Conservation (phyloP, 2,888 invertebrate species). For the Troides aeacus region DNA sequence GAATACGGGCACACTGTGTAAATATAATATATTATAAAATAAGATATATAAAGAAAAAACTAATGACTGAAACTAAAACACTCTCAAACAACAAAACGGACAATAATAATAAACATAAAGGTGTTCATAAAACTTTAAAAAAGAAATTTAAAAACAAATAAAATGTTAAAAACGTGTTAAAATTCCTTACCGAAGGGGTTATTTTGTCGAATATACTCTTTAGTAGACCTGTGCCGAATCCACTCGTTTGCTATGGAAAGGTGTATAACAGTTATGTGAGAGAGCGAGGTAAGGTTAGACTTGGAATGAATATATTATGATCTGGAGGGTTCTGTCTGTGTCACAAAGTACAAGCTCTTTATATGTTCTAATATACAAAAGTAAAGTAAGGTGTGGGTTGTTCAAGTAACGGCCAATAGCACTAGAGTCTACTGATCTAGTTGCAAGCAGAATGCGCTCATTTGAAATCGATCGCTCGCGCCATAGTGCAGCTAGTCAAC, state of each 20-base stretch:
- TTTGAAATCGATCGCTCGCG: constrained; percentile 72
- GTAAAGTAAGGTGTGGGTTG: constrained; percentile 74
- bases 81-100: constrained; percentile 60
- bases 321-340: constrained; percentile 71
- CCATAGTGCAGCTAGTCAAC: constrained; percentile 59
- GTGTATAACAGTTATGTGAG: constrained; percentile 80
- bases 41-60: constrained; percentile 55
- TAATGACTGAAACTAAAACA: constrained; percentile 63
- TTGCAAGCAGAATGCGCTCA: constrained; percentile 78
- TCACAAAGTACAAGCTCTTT: constrained; percentile 80
- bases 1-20: constrained; percentile 76
- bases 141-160: constrained; percentile 54
- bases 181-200: constrained; percentile 82
- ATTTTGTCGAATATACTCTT: constrained; percentile 82
- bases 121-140: constrained; percentile 59
- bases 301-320: constrained; percentile 69
- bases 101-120: constrained; percentile 63
- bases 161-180: constrained; percentile 76
- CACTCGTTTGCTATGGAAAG: constrained; percentile 79
- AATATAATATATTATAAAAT: constrained; percentile 44
- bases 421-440: constrained; percentile 78
- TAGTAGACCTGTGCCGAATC: constrained; percentile 81
- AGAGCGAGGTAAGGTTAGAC: constrained; percentile 72
- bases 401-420: constrained; percentile 78
- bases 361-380: constrained; percentile 66